phyloP scores from a whole-genome alignment of 2,113 vertebrate genomes.

The Odontophorus gujanensis region DNA sequence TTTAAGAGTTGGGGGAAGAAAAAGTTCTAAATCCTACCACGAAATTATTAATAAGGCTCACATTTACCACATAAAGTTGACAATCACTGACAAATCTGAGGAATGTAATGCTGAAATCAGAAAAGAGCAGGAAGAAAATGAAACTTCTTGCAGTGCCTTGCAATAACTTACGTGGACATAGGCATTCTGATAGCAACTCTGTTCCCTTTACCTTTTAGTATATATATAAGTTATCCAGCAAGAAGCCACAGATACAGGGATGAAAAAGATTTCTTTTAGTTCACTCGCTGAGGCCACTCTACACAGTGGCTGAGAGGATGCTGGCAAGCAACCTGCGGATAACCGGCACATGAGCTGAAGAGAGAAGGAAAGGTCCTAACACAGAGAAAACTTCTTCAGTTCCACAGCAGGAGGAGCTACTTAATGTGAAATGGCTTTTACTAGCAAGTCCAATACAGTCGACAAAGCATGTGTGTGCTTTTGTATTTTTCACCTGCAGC shows the following conservation, averaged over 20 bases:
- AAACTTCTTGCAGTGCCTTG: background rate
- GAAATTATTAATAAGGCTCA: background rate
- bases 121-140: background rate
- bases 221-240: background rate
- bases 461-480: accelerated
- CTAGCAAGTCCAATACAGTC: background rate
- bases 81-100: background rate
- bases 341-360: background rate
- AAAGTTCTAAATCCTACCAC: background rate
- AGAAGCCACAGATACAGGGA: background rate
- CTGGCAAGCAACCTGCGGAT: background rate
- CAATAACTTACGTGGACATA: background rate
- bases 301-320: background rate
- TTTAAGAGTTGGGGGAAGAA: background rate
- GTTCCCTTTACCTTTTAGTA: background rate
- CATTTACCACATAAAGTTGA: background rate
- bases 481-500: background rate
- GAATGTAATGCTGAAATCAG: background rate
- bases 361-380: background rate
- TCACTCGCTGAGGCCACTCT: background rate
- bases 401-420: conserved; percentile 22
- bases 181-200: background rate
- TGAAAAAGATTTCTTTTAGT: background rate
- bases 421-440: background rate
- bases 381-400: background rate